Evolutionary conservation across 1,140 invertebrate species (phyloP).

Genomic region (Olivierus martensii): DNA sequence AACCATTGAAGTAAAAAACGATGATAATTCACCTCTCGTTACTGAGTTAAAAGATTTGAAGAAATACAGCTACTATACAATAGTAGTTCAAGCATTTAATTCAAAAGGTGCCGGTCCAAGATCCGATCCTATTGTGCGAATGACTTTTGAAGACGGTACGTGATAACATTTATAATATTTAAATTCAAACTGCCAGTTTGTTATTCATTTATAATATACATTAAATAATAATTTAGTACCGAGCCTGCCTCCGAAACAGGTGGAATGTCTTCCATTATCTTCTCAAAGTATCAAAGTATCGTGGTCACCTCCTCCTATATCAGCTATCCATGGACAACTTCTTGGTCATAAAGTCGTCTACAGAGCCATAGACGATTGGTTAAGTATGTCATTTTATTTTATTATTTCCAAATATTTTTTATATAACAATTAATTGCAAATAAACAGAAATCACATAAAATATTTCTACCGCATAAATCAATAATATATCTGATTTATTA

Average conservation of each 20-base stretch:
- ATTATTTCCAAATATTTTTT: no score
- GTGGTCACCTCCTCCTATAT: conserved; percentile 79
- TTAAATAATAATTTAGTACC: conserved; percentile 43
- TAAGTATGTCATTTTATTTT: not conserved
- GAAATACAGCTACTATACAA: conserved; percentile 22
- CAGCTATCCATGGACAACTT: conserved; percentile 82
- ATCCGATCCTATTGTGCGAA: conserved; percentile 17
- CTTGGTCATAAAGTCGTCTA: conserved; percentile 94
- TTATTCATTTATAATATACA: not conserved
- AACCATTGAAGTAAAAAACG: conserved; percentile 17
- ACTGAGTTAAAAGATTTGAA: conserved; percentile 3
- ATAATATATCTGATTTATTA: no score
- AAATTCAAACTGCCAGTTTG: not conserved
- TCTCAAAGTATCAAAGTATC: conserved; percentile 87
- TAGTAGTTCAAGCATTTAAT: conserved; percentile 33
- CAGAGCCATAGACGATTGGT: conserved; percentile 60
- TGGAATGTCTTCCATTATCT: conserved; percentile 75
- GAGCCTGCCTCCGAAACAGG: conserved; percentile 80
- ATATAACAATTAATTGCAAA: no score
- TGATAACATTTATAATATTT: not conserved
- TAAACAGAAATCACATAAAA: no score
- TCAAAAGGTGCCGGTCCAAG: conserved; percentile 30
- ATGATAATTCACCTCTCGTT: not conserved
- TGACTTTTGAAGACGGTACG: not conserved
- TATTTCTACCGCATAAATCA: no score